A percentile compares a stretch with the other conserved stretches of the same genome.
These are phyloP conservation scores for Scaptomyza polygonia DNA, from an alignment of 2,888 invertebrate species.

Conservation along the genomic window DNA sequence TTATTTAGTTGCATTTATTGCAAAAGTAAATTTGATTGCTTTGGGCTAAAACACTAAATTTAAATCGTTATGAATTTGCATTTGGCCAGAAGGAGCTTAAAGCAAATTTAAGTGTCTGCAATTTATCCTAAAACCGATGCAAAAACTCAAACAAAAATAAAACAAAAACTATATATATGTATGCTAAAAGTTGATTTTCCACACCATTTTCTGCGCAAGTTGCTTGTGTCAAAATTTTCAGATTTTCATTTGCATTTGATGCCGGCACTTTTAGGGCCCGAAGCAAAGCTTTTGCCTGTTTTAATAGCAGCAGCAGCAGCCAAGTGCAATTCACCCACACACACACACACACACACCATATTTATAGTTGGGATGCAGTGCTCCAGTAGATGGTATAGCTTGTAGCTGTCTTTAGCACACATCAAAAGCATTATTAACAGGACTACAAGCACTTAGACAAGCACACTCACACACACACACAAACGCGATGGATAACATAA, in stretches of 20 bases:
- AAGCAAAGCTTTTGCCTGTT: slow-evolving; percentile 28
- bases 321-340: slow-evolving; percentile 14
- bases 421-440: slow-evolving; percentile 79
- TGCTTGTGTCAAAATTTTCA: slow-evolving; percentile 40
- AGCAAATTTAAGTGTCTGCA: slow-evolving; percentile 1
- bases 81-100: background rate
- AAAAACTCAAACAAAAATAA: background rate
- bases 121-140: slow-evolving; percentile 5
- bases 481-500: slow-evolving; percentile 48
- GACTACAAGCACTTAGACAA: slow-evolving; percentile 61
- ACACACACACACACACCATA: slow-evolving; percentile 1
- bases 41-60: background rate
- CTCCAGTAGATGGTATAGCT: slow-evolving; percentile 54
- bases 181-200: slow-evolving; percentile 41
- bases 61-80: background rate
- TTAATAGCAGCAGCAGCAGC: slow-evolving; percentile 8
- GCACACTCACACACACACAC: slow-evolving; percentile 30
- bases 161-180: slow-evolving; percentile 17
- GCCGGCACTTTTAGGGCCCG: slow-evolving; percentile 23
- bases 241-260: slow-evolving; percentile 48
- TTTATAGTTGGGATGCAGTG: slow-evolving; percentile 4
- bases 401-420: slow-evolving; percentile 78
- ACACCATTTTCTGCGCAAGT: slow-evolving; percentile 44
- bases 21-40: background rate
- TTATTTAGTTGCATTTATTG: background rate